Conservation (phyloP, 2,797 vertebrate species). For the Acipenser ruthenus region DNA sequence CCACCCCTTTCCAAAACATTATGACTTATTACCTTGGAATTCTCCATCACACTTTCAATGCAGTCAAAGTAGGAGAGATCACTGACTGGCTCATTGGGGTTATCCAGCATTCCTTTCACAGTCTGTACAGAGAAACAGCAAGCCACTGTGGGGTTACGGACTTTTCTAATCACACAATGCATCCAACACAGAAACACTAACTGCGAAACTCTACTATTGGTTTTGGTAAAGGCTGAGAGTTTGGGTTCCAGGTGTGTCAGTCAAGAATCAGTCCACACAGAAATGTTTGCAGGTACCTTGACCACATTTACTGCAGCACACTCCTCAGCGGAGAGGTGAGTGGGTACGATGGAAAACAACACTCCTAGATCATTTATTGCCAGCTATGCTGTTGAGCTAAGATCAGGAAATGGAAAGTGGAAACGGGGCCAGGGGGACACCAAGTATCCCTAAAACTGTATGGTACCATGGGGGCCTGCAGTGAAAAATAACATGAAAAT, state of each 20-base stretch:
- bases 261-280: too few species aligned
- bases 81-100: constrained; percentile 88
- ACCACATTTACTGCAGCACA: not conserved
- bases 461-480: too few species aligned
- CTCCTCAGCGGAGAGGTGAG: not conserved
- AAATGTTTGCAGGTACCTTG: too few species aligned
- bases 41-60: constrained; percentile 97
- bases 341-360: not conserved
- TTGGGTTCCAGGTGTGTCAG: too few species aligned
- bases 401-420: not conserved
- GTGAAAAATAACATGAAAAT: too few species aligned
- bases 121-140: constrained; percentile 56
- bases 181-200: too few species aligned
- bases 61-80: constrained; percentile 98
- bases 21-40: constrained; percentile 79
- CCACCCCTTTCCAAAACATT: not conserved
- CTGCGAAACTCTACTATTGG: too few species aligned
- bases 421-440: too few species aligned
- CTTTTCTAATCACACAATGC: not conserved
- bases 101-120: constrained; percentile 88
- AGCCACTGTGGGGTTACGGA: not conserved
- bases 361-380: not conserved
- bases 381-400: not conserved
- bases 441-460: too few species aligned
- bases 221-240: too few species aligned